A percentile compares a stretch with the other conserved stretches of the same genome.
Conservation (phyloP, 2,888 invertebrate species). For the Morpho deidamia region DNA sequence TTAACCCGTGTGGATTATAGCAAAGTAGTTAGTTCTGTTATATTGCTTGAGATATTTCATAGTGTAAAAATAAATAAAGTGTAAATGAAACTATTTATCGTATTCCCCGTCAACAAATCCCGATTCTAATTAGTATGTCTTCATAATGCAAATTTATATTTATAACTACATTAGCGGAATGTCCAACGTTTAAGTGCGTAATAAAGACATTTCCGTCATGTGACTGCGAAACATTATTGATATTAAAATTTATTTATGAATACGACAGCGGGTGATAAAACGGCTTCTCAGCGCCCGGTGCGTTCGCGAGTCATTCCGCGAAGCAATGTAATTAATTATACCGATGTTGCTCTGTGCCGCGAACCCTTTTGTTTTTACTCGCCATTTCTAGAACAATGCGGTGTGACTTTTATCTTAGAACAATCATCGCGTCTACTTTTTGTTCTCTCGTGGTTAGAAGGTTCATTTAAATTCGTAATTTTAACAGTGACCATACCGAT, state of each 20-base stretch:
- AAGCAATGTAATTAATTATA: slow-evolving; percentile 70
- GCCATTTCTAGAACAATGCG: slow-evolving; percentile 69
- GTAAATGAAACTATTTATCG: neutral
- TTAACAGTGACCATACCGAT: no score
- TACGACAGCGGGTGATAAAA: slow-evolving; percentile 57
- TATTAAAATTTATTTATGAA: slow-evolving; percentile 53
- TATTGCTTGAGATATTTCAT: no score
- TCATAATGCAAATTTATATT: slow-evolving; percentile 9
- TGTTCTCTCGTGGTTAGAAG: slow-evolving; percentile 18
- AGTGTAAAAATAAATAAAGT: neutral
- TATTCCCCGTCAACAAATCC: neutral
- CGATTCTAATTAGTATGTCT: slow-evolving; percentile 1
- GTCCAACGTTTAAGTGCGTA: slow-evolving; percentile 11
- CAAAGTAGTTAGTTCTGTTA: no score
- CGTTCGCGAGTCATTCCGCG: slow-evolving; percentile 59
- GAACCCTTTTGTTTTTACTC: slow-evolving; percentile 60
- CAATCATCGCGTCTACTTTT: slow-evolving; percentile 55
- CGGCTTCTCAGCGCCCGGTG: slow-evolving; percentile 47
- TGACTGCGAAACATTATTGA: slow-evolving; percentile 23
- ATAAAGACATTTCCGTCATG: slow-evolving; percentile 36
- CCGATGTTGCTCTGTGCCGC: slow-evolving; percentile 43
- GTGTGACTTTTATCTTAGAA: slow-evolving; percentile 59
- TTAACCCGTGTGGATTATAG: no score
- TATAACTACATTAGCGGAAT: slow-evolving; percentile 9
- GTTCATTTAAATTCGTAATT: no score